Base-by-base conservation (phyloP, 1,140 invertebrate species). In the Drosophila rufa region DNA sequence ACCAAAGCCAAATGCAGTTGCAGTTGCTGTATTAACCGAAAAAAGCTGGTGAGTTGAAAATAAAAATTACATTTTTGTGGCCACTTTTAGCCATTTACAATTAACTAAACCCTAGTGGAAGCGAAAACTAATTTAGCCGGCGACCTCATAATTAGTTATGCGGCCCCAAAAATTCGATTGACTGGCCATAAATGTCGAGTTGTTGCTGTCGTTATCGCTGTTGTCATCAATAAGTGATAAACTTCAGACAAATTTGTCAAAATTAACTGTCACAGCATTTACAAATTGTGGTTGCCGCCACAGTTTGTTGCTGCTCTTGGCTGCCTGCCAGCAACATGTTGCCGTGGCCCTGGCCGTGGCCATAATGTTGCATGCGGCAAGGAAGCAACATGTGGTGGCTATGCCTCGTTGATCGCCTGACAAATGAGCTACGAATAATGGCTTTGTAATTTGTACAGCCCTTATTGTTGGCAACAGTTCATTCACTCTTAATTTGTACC, bases 141-240 rank as follows among this genome's bases (percentile, higher is more conserved):
- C 61, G 59, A 80, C 84, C 84, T 83, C 83, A 89, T 89, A 83
- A 89, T 86, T 82, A 80, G 83, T 83, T 86, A 89, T 86, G 77
- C 83, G 62, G 30, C 70, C 33, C 53, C 38, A 38, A 47, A 77
- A 89, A 89, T 77, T 80, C 83, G 76, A 82, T 86, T 86, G 76
- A 42, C 57, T 45, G 46, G 3, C 46, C 76, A 36, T 60, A 75
- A 64, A 83, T 65, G 22, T 17, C 15, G 45, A 60, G 46, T 57
- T 61, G 73, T 33, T 30, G 6, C 25, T 42, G 53, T 33, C 19
- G 27, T 22, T 9, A 64, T 64, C 15, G 66, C 38, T 67, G 74
- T 79, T 75, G 75, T 51, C 76, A 87, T 86, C 80, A 82, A 87
- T 87, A 86, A 86, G 80, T 86, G 84, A 87, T 82, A 68, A 82